A percentile compares a stretch with the other conserved stretches of the same genome.
These are phyloP conservation scores for Tetanocera ferruginea DNA, from an alignment of 2,888 invertebrate species.

Conservation along the genomic window DNA sequence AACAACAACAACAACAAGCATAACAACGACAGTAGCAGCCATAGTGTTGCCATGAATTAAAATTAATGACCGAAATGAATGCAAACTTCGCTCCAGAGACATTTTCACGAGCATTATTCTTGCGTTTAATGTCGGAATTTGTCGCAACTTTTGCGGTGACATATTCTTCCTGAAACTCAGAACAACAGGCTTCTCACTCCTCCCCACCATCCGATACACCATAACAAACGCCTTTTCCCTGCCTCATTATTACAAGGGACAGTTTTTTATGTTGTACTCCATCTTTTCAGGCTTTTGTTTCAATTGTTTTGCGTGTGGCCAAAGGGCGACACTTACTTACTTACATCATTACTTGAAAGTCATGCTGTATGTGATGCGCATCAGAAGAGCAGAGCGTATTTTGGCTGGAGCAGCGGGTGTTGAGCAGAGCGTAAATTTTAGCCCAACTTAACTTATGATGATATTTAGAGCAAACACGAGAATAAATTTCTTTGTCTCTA, in stretches of 20 bases:
- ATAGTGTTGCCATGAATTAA: background rate
- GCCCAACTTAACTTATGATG: slow-evolving; percentile 7
- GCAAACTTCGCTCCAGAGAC: slow-evolving; percentile 1
- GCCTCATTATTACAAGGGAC: too few relatives aligned
- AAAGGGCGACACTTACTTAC: background rate
- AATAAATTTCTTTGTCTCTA: background rate
- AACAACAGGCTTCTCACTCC: too few relatives aligned
- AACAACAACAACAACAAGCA: background rate
- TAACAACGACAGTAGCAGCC: background rate
- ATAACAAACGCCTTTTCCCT: too few relatives aligned
- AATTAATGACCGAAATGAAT: slow-evolving; percentile 15
- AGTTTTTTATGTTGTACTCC: too few relatives aligned
- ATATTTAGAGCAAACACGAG: slow-evolving; percentile 9
- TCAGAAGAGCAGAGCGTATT: too few relatives aligned
- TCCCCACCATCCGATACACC: too few relatives aligned
- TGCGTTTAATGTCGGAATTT: background rate
- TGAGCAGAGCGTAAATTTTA: background rate
- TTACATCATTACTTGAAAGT: background rate
- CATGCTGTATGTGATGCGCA: too few relatives aligned
- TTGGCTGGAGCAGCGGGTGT: background rate
- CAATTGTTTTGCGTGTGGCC: slow-evolving; percentile 21
- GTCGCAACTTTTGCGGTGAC: background rate
- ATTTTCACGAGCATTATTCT: background rate
- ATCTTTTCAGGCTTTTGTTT: slow-evolving; percentile 11
- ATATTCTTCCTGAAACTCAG: too few relatives aligned